These are phyloP conservation scores for Nipponacmea schrenckii DNA, from an alignment of 2,888 invertebrate genomes.

Conservation along the genomic window DNA sequence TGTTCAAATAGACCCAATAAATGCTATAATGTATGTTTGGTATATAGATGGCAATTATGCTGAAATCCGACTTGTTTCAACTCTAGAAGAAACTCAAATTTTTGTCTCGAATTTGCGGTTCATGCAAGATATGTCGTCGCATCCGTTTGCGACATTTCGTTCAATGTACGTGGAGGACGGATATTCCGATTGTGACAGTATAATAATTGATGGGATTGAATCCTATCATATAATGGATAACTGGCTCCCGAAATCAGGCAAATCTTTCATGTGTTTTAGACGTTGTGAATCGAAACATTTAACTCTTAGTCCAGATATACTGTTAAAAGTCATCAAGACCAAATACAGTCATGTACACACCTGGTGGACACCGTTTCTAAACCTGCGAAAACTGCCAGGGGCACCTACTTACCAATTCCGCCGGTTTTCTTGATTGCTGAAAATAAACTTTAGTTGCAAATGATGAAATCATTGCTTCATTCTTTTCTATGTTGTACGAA, in stretches of 20 bases:
- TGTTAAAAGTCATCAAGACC: constrained; percentile 34
- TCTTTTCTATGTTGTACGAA: too few species aligned
- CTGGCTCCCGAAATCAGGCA: constrained; percentile 38
- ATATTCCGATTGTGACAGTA: constrained; percentile 30
- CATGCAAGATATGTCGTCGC: not conserved
- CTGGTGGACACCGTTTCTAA: not conserved
- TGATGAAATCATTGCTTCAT: too few species aligned
- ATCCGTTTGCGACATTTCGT: constrained; percentile 29
- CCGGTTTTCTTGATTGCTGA: too few species aligned
- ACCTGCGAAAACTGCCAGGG: not conserved
- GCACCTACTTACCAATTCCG: too few species aligned
- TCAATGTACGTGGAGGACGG: constrained; percentile 34
- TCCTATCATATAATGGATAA: constrained; percentile 41
- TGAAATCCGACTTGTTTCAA: constrained; percentile 15
- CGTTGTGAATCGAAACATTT: constrained; percentile 52
- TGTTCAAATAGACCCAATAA: constrained; percentile 36
- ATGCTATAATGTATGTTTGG: constrained; percentile 28
- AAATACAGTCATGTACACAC: not conserved
- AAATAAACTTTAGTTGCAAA: too few species aligned
- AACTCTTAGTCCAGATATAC: constrained; percentile 51
- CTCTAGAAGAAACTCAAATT: constrained; percentile 19
- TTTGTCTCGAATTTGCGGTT: constrained; percentile 17
- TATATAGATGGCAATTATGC: constrained; percentile 34
- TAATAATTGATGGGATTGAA: constrained; percentile 34
- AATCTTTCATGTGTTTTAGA: constrained; percentile 46